Conservation (phyloP, 2,888 invertebrate genomes). For the Acanthococcus lagerstroemiae region DNA sequence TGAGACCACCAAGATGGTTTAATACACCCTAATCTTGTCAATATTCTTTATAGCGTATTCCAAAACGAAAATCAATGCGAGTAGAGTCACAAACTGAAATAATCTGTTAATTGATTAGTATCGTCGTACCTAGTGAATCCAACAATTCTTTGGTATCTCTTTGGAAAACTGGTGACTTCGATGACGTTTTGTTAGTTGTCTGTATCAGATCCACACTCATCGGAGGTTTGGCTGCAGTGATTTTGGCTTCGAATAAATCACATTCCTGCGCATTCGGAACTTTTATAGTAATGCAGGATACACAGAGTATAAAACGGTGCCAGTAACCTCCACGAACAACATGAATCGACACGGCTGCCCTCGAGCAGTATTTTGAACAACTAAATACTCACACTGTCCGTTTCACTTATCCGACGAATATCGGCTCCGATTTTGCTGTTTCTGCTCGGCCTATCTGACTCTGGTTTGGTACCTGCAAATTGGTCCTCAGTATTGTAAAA, state of each 20-base stretch:
- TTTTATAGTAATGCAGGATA: too few species aligned
- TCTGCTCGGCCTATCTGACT: neutral
- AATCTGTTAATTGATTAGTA: too few species aligned
- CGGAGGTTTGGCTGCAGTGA: neutral
- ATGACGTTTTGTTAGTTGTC: neutral
- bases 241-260: neutral
- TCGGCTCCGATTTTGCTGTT: conserved; percentile 2
- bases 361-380: too few species aligned
- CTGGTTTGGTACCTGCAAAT: neutral
- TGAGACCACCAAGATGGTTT: too few species aligned
- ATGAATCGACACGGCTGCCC: too few species aligned
- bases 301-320: too few species aligned
- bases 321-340: too few species aligned
- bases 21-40: too few species aligned
- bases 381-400: neutral
- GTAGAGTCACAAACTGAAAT: too few species aligned
- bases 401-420: conserved; percentile 3
- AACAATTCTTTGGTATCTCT: conserved; percentile 1
- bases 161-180: conserved; percentile 6
- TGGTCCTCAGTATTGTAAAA: too few species aligned
- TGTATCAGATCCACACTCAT: neutral
- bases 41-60: neutral
- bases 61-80: too few species aligned
- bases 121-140: neutral
- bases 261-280: too few species aligned